These are phyloP conservation scores for Muscicapa striata DNA, from an alignment of 2,797 vertebrate genomes.

Conservation along the genomic window DNA sequence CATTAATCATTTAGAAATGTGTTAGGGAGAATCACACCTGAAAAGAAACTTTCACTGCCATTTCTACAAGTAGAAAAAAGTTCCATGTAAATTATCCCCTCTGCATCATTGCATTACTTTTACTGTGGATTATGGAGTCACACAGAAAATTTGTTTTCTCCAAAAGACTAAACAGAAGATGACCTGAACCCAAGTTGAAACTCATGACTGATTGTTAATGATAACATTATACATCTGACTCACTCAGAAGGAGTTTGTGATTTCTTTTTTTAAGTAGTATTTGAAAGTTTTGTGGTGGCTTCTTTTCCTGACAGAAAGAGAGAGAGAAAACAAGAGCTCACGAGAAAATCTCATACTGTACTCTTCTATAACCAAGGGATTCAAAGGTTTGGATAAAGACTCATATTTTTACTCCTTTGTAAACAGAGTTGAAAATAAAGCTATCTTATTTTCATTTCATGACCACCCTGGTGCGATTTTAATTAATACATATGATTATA, in stretches of 20 bases:
- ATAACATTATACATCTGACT: not conserved
- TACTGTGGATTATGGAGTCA: not conserved
- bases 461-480: not conserved
- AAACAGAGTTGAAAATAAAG: not conserved
- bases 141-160: not conserved
- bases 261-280: not conserved
- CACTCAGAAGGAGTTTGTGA: not conserved
- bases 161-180: not conserved
- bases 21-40: not conserved
- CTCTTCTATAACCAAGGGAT: not conserved
- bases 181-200: not conserved
- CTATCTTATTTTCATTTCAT: not conserved
- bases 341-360: not conserved
- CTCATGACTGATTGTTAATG: not conserved
- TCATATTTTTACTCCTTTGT: not conserved
- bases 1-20: not conserved
- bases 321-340: not conserved
- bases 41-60: not conserved
- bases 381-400: not conserved
- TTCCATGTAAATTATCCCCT: not conserved
- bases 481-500: not conserved
- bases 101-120: not conserved
- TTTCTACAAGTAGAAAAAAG: not conserved
- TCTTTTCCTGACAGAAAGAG: not conserved
- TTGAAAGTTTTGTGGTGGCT: not conserved